These are phyloP conservation scores for Crambe crambe DNA, from an alignment of 37 sponge, comb jelly and placozoan species.

Conservation along the genomic window DNA sequence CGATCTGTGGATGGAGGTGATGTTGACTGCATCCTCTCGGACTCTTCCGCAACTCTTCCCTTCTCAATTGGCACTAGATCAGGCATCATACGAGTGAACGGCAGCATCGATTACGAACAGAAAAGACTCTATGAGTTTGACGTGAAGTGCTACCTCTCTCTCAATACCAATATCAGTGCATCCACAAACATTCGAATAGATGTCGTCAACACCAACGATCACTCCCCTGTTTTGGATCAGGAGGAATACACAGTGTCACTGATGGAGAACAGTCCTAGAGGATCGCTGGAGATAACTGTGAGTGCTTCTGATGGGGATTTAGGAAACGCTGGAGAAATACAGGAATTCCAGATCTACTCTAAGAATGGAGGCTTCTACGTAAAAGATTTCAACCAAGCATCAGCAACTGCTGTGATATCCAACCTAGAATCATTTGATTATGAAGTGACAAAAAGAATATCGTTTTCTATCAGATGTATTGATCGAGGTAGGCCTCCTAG, in stretches of 20 bases:
- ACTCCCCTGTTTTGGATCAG: conserved; percentile 35
- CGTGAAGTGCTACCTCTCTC: conserved; percentile 15
- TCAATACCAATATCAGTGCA: conserved; percentile 9
- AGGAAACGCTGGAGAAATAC: conserved; percentile 20
- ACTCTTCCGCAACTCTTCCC: background rate
- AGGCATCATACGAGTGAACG: conserved; percentile 35
- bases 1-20: conserved; percentile 37
- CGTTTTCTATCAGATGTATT: conserved; percentile 30
- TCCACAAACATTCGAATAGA: conserved; percentile 10
- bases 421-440: conserved; percentile 50
- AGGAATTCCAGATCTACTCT: conserved; percentile 20
- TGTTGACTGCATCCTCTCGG: background rate
- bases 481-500: conserved; percentile 40
- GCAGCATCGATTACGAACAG: conserved; percentile 36
- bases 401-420: conserved; percentile 31
- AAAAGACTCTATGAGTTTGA: conserved; percentile 19
- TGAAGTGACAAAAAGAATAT: conserved; percentile 7
- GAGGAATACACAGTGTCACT: conserved; percentile 6
- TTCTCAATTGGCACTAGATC: conserved; percentile 18
- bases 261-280: conserved; percentile 35
- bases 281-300: conserved; percentile 10
- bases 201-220: conserved; percentile 46
- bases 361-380: conserved; percentile 21
- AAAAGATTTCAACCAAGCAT: conserved; percentile 15
- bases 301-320: conserved; percentile 25